Percentiles rank a stretch among this genome's conserved stretches.
phyloP scores from a whole-genome alignment of 2,113 vertebrate species.

The Micronycteris hirsuta region DNA sequence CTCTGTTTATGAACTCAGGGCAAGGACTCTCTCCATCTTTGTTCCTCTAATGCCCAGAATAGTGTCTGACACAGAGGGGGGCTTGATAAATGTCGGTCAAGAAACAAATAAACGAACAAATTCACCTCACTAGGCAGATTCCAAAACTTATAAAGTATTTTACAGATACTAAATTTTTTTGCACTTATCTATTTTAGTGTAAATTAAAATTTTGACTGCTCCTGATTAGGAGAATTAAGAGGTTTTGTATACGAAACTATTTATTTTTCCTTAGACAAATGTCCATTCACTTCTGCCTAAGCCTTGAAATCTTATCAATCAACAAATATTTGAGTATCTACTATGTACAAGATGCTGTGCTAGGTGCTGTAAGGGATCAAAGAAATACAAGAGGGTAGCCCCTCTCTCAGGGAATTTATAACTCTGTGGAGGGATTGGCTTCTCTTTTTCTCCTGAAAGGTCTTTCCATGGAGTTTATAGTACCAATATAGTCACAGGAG shows the following conservation, averaged over 20 bases:
- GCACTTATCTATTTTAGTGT: neutral
- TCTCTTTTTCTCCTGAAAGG: neutral
- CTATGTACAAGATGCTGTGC: neutral
- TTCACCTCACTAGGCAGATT: neutral
- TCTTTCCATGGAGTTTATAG: neutral
- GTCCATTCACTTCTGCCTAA: slow-evolving; percentile 4
- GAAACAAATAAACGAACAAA: neutral
- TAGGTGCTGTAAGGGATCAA: neutral
- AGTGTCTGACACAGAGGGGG: neutral
- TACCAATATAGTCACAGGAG: neutral
- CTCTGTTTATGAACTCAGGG: neutral
- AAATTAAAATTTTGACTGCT: neutral
- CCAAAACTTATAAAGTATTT: neutral
- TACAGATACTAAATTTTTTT: neutral
- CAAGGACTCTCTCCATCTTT: neutral
- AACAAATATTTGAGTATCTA: slow-evolving; percentile 56
- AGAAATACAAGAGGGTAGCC: neutral
- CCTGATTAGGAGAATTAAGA: slow-evolving; percentile 27
- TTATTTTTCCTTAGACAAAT: slow-evolving; percentile 41
- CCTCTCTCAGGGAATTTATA: slow-evolving; percentile 8
- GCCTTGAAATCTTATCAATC: slow-evolving; percentile 48
- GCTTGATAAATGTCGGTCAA: neutral
- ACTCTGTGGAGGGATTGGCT: slow-evolving; percentile 7
- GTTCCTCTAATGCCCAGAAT: neutral
- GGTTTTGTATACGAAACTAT: neutral